Evolutionary conservation across 1,140 invertebrate genomes (phyloP), one percentile per base, ranked within the genome.

Genomic region (Forficula auricularia): DNA sequence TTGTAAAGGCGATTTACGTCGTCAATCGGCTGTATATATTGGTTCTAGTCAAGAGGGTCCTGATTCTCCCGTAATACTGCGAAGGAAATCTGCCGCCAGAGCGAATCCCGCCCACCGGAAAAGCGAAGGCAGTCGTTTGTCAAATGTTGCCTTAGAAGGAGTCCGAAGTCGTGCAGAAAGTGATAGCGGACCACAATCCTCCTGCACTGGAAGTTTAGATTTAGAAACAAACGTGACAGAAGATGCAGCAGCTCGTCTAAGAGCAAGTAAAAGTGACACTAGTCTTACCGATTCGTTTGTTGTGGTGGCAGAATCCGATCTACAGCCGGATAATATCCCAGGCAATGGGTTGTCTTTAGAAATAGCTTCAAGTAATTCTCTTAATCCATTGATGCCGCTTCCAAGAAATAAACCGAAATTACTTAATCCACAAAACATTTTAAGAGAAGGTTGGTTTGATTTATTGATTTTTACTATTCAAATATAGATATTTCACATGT

Each of bases 231-330:
- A 22, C 12, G 53, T 60, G 3, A 33, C 40, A 19, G 55, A 53
- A 6, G 60, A 65, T 46, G 56, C 59, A 12, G 53, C 54, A 42
- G 46, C 52, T 19, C 54, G 55, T 19, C 12, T 86, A 45, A 67
- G 82, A 30, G 68, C 79, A 1, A 89, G 84, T 56, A 90, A 90
- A 65, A 88, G 83, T 35, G 86, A 90, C 54, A 90, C 84, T 0
- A 89, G 83, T 57, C 67, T 91, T 2, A 87, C 82, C 0, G 89
- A 92, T 51, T 83, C 83, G 20, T 94, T 92, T 64, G 85, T 89
- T 1, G 67, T 90, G 46, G 70, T 90, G 9, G 72, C 72, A 3
- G 75, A 76, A 50, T 65, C 66, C 32, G 63, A 66, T 33, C 16
- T 41, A 9, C 22, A 27, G 10, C 22, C 22, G 10, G 22, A 27